Base-by-base conservation (phyloP, 1,140 invertebrate genomes). In the Nebria ingens region DNA sequence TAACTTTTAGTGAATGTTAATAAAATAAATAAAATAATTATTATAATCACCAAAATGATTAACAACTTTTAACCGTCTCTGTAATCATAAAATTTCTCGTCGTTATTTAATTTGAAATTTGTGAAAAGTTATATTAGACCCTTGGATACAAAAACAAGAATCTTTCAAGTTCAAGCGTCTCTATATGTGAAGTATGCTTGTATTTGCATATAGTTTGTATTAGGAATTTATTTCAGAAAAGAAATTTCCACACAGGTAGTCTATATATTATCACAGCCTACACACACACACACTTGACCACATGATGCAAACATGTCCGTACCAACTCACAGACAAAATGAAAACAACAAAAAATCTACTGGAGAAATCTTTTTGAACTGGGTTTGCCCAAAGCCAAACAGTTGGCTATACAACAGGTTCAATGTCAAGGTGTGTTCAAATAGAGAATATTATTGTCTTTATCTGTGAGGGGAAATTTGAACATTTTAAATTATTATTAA, bases 361-460 rank as follows among this genome's bases (percentile, higher is more conserved):
- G 17, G 40, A 45, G 40, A 45, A 45, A 45, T 45, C 40, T 45
- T 45, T 45, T 17, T 12, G 4, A 45, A 45, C 40, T 45, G 40
- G 40, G 40, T 45, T 45, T 17, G 40, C 40, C 15, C 15, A 17
- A 17, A 45, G 40, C 40, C 6, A 45, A 11, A 45, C 40, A 17
- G 40, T 4, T 45, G 40, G 17, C 40, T 45, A n/a, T n/a, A 12
- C 40, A 45, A 17, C 40, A 45, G 40, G 40, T 45, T 45, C 40
- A 45, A 12, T 45, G 40, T 17, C 40, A 45, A 45, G 40, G 40
- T 45, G 40, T 17, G n/a, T n/a, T n/a, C n/a, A n/a, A n/a, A n/a
- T n/a, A n/a, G n/a, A n/a, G n/a, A n/a, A n/a, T n/a, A n/a, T n/a
- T n/a, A n/a, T n/a, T n/a, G n/a, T n/a, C n/a, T n/a, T n/a, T n/a